Evolutionary conservation across 2,888 invertebrate genomes (phyloP), one percentile per base, ranked within the genome.

Genomic region (Isotomurus palustris): DNA sequence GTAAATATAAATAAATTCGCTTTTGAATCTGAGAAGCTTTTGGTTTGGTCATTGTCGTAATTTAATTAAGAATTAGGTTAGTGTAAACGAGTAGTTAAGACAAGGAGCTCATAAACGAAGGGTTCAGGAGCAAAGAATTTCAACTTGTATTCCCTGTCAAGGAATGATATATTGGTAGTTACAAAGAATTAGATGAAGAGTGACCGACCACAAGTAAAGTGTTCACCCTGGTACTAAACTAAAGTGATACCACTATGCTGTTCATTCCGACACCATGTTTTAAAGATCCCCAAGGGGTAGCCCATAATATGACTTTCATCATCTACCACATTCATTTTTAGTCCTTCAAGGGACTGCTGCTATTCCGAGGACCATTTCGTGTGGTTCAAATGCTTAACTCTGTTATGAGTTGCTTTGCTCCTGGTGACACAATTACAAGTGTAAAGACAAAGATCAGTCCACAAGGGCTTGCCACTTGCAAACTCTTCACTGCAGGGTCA

Each of bases 171-270:
- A 35, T 49, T 32, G n/a, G n/a, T n/a, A n/a, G 45, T 24, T 44
- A 22, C 45, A 44, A n/a, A 44, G 22, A 24, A 22, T 19, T 21
- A 24, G 19, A 48, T 28, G 29, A 17, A 48, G 43, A 29, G 43
- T 22, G 24, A 43, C 43, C 43, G 32, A 41, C 43, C 41, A 49
- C 32, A 49, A 35, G 27, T 49, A 17, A 49, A 10, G 21, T 24
- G 43, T 10, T 43, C 22, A 21, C 14, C 43, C 24, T 43, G 43
- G 24, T 43, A 21, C 43, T 43, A 43, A 43, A 22, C 24, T 43
- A 12, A 12, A 24, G 22, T 24, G 43, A 43, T 24, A 43, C 43
- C 22, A 43, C 43, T 19, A 22, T 17, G 6, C 6, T 17, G 6
- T 14, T 12, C 24, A 6, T 43, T 17, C 24, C 24, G 21, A 22